Percentiles rank a stretch among this genome's conserved stretches.
Evolutionary conservation across 2,888 invertebrate species (phyloP).

Genomic region (Colostygia pectinataria): DNA sequence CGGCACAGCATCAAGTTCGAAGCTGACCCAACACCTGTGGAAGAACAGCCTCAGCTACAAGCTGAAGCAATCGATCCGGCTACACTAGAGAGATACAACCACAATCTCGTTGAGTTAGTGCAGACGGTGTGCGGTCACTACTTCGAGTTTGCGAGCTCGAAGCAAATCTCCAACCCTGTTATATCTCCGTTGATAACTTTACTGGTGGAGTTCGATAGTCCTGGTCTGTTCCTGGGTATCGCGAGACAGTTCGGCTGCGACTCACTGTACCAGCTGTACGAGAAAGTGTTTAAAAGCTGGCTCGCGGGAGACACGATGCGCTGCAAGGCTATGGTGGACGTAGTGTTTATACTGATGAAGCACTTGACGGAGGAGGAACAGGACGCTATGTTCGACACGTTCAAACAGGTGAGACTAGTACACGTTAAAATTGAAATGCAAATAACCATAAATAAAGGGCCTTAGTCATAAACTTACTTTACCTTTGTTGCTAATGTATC

Average conservation of each 20-base stretch:
- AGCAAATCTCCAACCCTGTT: conserved; percentile 65
- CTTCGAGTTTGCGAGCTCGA: conserved; percentile 76
- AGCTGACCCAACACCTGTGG: conserved; percentile 36
- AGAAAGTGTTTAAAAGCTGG: conserved; percentile 70
- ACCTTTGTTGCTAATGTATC: no score
- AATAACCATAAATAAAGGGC: no score
- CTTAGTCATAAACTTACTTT: no score
- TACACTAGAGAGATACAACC: conserved; percentile 56
- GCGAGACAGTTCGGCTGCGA: conserved; percentile 51
- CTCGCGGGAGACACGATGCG: conserved; percentile 74
- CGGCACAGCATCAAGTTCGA: conserved; percentile 54
- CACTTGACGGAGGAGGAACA: conserved; percentile 81
- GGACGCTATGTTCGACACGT: conserved; percentile 76
- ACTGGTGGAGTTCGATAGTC: conserved; percentile 81
- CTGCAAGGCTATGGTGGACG: conserved; percentile 81
- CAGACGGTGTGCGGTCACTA: conserved; percentile 77
- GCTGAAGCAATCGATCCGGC: conserved; percentile 35
- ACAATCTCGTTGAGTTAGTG: conserved; percentile 70
- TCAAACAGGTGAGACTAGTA: conserved; percentile 80
- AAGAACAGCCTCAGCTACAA: background rate
- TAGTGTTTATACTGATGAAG: conserved; percentile 84
- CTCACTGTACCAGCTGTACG: conserved; percentile 53
- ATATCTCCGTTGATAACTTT: conserved; percentile 79
- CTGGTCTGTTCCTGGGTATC: conserved; percentile 78
- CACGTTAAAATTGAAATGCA: no score